Evolutionary conservation across 2,888 invertebrate genomes (phyloP), one percentile per base, ranked within the genome.

Genomic region (Eilema depressum): DNA sequence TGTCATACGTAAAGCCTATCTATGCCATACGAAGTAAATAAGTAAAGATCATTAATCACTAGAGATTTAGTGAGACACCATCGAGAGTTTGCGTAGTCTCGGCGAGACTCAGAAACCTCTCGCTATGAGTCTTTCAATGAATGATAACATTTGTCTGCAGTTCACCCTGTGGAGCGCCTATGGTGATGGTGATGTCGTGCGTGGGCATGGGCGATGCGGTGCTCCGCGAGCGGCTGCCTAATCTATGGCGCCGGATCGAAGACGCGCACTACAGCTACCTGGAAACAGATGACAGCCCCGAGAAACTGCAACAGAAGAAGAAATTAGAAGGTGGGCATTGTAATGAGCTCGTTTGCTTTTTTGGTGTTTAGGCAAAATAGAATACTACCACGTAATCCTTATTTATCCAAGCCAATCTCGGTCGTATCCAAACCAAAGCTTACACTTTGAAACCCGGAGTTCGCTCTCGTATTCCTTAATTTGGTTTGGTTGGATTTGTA

Each of bases 251-350:
- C 77, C 97, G 97, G 87, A 97, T 98, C 84, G 96, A 97, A 84
- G 96, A 96, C 78, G 96, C 97, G 67, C 98, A 98, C 93, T 96
- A 98, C 92, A 96, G 96, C 80, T 98, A 97, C 92, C 95, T 98
- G 73, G 97, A 97, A 87, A 97, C 97, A 30, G 98, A 98, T 83
- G 98, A 98, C 86, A 97, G 97, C 86, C 96, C 97, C 20, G 96
- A 97, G 82, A 98, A 98, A 88, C 91, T 98, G 66, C 96, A 97
- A 76, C 97, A 97, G 85, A 96, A 97, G 83, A 96, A 96, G 78
- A 97, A 97, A 89, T 92, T 98, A 33, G 98, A 98, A 96, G 97
- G 98, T 97, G 91, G 85, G 67, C n/a, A 53, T 53, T 10, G 53
- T n/a, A 47, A 47, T 20, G 47, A 47, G 47, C 20, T 20, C 47